phyloP scores from a whole-genome alignment of 2,797 vertebrate species.

The Rhinichthys osculus region DNA sequence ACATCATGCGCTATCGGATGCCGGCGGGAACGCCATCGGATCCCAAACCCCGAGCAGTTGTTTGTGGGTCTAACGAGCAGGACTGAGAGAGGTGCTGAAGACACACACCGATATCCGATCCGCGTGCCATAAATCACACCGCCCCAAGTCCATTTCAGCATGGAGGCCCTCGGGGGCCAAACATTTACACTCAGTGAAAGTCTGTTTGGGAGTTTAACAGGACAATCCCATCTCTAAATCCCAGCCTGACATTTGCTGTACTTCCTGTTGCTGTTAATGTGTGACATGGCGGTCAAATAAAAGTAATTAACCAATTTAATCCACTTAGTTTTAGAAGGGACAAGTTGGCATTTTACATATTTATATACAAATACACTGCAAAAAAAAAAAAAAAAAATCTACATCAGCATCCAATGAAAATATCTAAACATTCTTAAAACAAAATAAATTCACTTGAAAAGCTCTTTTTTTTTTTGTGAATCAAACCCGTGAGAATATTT shows the following conservation, averaged over 20 bases:
- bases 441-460: background rate
- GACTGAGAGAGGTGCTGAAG: slow-evolving; percentile 74
- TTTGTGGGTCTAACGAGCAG: slow-evolving; percentile 73
- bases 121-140: slow-evolving; percentile 74
- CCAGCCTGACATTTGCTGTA: slow-evolving; percentile 16
- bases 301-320: background rate
- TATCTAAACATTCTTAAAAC: background rate
- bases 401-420: background rate
- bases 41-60: slow-evolving; percentile 74
- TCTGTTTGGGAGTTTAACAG: slow-evolving; percentile 47
- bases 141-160: slow-evolving; percentile 46
- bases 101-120: slow-evolving; percentile 77
- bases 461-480: background rate
- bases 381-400: background rate
- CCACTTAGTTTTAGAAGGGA: background rate
- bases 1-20: slow-evolving; percentile 70
- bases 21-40: slow-evolving; percentile 62
- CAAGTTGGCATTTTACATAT: background rate
- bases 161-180: slow-evolving; percentile 42
- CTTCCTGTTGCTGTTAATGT: slow-evolving; percentile 24
- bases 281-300: background rate
- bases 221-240: slow-evolving; percentile 15
- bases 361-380: background rate
- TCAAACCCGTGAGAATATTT: background rate
- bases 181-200: slow-evolving; percentile 54